A percentile compares a stretch with the other conserved stretches of the same genome.
These are phyloP conservation scores for Diarsia brunnea DNA, from an alignment of 2,888 invertebrate genomes.

Conservation along the genomic window DNA sequence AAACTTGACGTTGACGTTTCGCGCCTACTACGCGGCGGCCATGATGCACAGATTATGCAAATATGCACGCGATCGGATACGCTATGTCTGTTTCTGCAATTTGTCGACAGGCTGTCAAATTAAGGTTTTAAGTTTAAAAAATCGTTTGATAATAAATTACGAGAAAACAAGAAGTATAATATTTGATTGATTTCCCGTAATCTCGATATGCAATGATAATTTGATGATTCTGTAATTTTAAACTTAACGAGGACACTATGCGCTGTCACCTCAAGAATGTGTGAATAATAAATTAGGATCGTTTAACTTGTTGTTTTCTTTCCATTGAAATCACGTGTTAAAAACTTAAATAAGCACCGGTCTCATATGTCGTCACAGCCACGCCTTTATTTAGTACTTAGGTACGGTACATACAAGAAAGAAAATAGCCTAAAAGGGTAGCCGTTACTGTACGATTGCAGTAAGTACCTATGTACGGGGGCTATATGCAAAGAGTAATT, in stretches of 20 bases:
- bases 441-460: not conserved
- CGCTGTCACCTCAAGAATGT: constrained; percentile 14
- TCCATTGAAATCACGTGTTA: not conserved
- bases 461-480: not conserved
- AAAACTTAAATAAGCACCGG: not conserved
- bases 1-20: constrained; percentile 51
- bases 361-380: constrained; percentile 10
- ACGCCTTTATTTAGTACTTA: not conserved
- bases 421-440: not conserved
- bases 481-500: not conserved
- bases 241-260: not conserved
- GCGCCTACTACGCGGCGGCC: constrained; percentile 19
- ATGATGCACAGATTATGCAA: constrained; percentile 45
- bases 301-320: constrained; percentile 19
- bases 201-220: not conserved
- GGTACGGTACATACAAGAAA: not conserved
- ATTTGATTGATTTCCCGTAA: not conserved
- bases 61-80: constrained; percentile 30
- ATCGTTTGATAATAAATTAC: no score
- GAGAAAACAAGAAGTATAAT: not conserved
- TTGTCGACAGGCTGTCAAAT: not conserved
- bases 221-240: not conserved
- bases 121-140: not conserved
- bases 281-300: constrained; percentile 24
- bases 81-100: not conserved